Conservation (phyloP, 2,113 vertebrate species). For the Lasiurus cinereus region DNA sequence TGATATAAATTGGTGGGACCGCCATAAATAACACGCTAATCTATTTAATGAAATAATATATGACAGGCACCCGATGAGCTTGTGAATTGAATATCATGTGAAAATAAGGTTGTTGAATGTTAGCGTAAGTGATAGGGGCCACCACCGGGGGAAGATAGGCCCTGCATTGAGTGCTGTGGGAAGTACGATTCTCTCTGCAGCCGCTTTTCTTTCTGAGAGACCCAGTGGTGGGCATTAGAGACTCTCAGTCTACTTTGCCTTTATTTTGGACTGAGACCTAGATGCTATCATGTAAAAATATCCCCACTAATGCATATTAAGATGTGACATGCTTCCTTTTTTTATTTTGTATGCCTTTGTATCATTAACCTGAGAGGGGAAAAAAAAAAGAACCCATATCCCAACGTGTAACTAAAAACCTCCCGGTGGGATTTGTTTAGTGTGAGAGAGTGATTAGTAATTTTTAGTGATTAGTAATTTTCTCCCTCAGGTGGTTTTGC, state of each 20-base stretch:
- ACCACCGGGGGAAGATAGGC: neutral
- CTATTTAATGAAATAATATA: conserved; percentile 67
- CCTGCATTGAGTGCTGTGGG: conserved; percentile 55
- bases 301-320: conserved; percentile 77
- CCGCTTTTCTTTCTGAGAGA: conserved; percentile 65
- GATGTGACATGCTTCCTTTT: conserved; percentile 79
- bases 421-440: conserved; percentile 87
- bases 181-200: conserved; percentile 56
- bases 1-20: neutral
- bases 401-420: conserved; percentile 83
- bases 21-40: conserved; percentile 45
- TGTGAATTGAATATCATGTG: conserved; percentile 65
- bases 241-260: conserved; percentile 80
- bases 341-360: conserved; percentile 80
- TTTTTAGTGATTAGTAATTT: conserved; percentile 89
- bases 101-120: conserved; percentile 55
- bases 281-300: conserved; percentile 81
- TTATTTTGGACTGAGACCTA: conserved; percentile 82
- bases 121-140: neutral
- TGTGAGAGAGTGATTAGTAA: conserved; percentile 88
- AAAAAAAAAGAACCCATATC: conserved; percentile 60
- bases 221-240: conserved; percentile 65
- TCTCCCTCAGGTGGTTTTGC: conserved; percentile 87
- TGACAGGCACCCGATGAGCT: conserved; percentile 1
- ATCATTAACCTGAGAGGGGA: conserved; percentile 79